Evolutionary conservation across 2,113 vertebrate genomes (phyloP), one percentile per base, ranked within the genome.

Genomic region (Protobothrops flavoviridis): DNA sequence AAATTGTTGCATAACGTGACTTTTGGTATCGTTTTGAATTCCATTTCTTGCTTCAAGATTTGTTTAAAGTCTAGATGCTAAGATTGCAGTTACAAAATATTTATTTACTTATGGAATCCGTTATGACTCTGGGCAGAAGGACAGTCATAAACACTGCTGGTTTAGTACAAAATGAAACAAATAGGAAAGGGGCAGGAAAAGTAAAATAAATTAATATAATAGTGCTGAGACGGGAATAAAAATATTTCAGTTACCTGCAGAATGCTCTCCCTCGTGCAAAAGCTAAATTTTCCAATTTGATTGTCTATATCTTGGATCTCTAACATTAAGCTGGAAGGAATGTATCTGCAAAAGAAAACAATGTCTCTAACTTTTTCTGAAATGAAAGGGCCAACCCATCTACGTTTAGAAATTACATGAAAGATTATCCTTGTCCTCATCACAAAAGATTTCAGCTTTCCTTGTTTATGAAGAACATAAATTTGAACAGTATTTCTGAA

Each of bases 221-320:
- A 92, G n/a, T 10, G 3, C 48, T 33, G 17, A 56, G 23, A 89
- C 10, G 5, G 9, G 53, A 23, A 92, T 92, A 56, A 92, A 92
- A 90, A 88, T 74, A 87, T 85, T 56, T 0, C 17, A 17, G 94
- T 96, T 94, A 98, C 98, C 91, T 97, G 95, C 88, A 97, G 92
- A 94, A 98, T 90, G 26, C 94, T 45, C 91, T 98, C 97, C 93
- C 96, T 97, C 29, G 96, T 97, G 94, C 56, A 90, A 96, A 98
- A 98, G 96, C 96, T 98, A 93, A 98, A 98, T 85, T 97, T 98
- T 94, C 98, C 97, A 39, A 98, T 95, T 92, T 98, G 97, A 91
- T 97, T 97, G 92, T 98, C 96, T 21, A 98, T 95, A 92, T 98
- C 98, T 93, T 98, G 97, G 94, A 98, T 97, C 56, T 95, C 97